phyloP scores from a whole-genome alignment of 2,888 invertebrate genomes.

The Abrostola triplasia region DNA sequence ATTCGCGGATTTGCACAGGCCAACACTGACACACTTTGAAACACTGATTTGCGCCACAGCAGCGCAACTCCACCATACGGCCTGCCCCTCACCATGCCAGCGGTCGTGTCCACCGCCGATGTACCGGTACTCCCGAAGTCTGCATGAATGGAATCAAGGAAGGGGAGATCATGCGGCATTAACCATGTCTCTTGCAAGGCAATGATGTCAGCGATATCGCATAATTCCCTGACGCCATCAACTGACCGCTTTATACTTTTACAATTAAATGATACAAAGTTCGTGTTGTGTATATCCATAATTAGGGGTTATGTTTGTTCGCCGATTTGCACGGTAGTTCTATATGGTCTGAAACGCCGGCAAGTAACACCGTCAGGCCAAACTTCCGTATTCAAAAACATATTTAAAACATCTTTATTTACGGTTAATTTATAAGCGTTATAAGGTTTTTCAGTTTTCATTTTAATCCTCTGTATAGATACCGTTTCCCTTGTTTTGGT shows the following conservation, averaged over 20 bases:
- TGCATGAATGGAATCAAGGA: background rate
- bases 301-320: background rate
- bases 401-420: background rate
- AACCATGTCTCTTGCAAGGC: background rate
- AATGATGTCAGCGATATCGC: background rate
- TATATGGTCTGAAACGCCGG: conserved; percentile 4
- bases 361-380: conserved; percentile 6
- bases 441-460: conserved; percentile 4
- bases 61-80: conserved; percentile 3
- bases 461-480: background rate
- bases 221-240: conserved; percentile 6
- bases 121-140: background rate
- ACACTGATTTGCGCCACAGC: conserved; percentile 10
- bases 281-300: conserved; percentile 1
- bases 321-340: background rate
- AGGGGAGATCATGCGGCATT: background rate
- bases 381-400: too few species aligned
- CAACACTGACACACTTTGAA: conserved; percentile 3
- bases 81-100: conserved; percentile 4
- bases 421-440: conserved; percentile 4
- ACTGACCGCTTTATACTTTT: conserved; percentile 5
- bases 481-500: background rate
- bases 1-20: conserved; percentile 3
- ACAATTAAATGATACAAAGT: conserved; percentile 4
- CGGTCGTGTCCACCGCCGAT: background rate